Evolutionary conservation across 2,888 invertebrate genomes (phyloP), one percentile per base, ranked within the genome.

Genomic region (Octodonta nipae): DNA sequence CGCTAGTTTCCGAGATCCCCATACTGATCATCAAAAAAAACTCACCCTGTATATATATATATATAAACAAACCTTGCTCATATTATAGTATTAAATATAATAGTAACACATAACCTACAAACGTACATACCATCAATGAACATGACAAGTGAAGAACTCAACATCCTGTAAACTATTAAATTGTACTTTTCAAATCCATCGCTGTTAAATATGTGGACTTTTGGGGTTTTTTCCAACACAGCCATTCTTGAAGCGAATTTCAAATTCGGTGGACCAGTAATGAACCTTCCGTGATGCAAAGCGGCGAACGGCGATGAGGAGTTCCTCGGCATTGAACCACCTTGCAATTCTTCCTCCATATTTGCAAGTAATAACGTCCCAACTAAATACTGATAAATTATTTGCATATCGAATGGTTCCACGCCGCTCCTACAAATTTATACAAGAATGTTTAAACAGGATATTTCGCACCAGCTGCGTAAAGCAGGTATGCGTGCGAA

Each of bases 71-170:
- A n/a, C n/a, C n/a, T n/a, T n/a, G n/a, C n/a, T n/a, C n/a, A n/a
- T n/a, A n/a, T n/a, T n/a, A n/a, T n/a, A n/a, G n/a, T n/a, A n/a
- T n/a, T n/a, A n/a, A n/a, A n/a, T n/a, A n/a, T n/a, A n/a, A n/a
- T n/a, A n/a, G n/a, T n/a, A n/a, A n/a, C n/a, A n/a, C n/a, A n/a
- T n/a, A n/a, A n/a, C n/a, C n/a, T n/a, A n/a, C n/a, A n/a, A n/a
- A n/a, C n/a, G n/a, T n/a, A n/a, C n/a, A n/a, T 61, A 87, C 88
- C 78, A 59, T 83, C 76, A 36, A 88, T 67, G 51, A 89, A 80
- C 34, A 92, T 70, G 55, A 87, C 87, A 17, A 92, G 66, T 14
- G 88, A 85, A 4, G 88, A 83, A 65, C 84, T 86, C 27, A 86
- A 61, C 4, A 84, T 79, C 43, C 86, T 73, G 56, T 93, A 93